Conservation (phyloP, 2,113 vertebrate genomes). For the Rhombomys opimus region DNA sequence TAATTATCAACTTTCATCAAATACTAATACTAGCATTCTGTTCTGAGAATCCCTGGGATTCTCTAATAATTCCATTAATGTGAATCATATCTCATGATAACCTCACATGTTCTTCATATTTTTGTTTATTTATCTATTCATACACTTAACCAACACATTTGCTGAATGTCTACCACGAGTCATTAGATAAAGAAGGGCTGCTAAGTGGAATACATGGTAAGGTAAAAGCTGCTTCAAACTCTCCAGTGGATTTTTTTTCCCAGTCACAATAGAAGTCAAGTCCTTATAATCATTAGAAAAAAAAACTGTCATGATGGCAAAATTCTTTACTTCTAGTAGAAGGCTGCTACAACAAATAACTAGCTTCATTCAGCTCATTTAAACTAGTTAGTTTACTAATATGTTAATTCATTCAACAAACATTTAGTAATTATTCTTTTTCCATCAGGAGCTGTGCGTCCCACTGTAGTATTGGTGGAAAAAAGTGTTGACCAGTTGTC, state of each 20-base stretch:
- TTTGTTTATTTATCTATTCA: constrained; percentile 43
- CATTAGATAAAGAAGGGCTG: not conserved
- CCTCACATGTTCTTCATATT: not conserved
- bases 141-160: constrained; percentile 17
- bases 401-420: not conserved
- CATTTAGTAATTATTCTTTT: constrained; percentile 10
- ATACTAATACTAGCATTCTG: not conserved
- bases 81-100: constrained; percentile 6
- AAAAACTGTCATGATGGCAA: not conserved
- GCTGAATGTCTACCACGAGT: constrained; percentile 25
- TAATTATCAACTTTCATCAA: constrained; percentile 38
- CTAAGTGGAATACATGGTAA: not conserved
- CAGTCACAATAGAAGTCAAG: not conserved
- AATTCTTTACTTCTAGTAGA: not conserved
- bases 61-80: constrained; percentile 24
- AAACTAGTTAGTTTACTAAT: not conserved
- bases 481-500: constrained; percentile 14
- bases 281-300: not conserved
- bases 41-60: constrained; percentile 13
- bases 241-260: not conserved
- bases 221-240: not conserved
- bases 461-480: not conserved
- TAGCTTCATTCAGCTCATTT: constrained; percentile 28
- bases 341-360: not conserved
- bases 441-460: not conserved